phyloP scores from a whole-genome alignment of 2,797 vertebrate genomes.

The Xiphorhynchus erythropygius region DNA sequence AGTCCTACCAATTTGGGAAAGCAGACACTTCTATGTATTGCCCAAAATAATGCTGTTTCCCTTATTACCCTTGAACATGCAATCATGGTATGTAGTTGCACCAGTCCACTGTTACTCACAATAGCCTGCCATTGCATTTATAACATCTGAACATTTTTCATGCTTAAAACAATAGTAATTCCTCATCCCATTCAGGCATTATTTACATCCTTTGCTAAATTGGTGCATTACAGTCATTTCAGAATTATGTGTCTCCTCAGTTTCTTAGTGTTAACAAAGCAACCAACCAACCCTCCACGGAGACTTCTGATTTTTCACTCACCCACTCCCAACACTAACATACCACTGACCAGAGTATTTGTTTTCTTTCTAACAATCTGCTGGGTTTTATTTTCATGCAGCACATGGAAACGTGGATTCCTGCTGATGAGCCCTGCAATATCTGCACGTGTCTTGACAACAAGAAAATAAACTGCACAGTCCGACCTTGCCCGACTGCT shows the following conservation, averaged over 20 bases:
- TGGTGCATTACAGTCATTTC: not conserved
- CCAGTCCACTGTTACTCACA: not conserved
- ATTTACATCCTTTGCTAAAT: not conserved
- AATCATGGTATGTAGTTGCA: not conserved
- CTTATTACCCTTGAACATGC: not conserved
- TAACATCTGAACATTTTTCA: not conserved
- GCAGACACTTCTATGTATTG: not conserved
- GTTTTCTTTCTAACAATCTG: not conserved
- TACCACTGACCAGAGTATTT: not conserved
- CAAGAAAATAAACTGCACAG: slow-evolving; percentile 86
- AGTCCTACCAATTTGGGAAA: not conserved
- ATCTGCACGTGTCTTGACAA: slow-evolving; percentile 90
- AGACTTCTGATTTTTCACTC: not conserved
- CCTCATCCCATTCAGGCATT: not conserved
- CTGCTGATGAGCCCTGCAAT: slow-evolving; percentile 85
- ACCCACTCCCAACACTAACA: not conserved
- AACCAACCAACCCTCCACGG: not conserved
- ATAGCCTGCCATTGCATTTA: not conserved
- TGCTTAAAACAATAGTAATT: not conserved
- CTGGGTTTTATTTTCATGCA: slow-evolving; percentile 9
- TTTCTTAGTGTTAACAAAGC: not conserved
- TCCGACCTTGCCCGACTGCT: slow-evolving; percentile 82
- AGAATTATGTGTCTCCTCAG: not conserved
- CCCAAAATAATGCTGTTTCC: not conserved
- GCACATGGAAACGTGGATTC: slow-evolving; percentile 91